phyloP scores from a whole-genome alignment of 2,888 invertebrate genomes.

The Incurvaria masculella region DNA sequence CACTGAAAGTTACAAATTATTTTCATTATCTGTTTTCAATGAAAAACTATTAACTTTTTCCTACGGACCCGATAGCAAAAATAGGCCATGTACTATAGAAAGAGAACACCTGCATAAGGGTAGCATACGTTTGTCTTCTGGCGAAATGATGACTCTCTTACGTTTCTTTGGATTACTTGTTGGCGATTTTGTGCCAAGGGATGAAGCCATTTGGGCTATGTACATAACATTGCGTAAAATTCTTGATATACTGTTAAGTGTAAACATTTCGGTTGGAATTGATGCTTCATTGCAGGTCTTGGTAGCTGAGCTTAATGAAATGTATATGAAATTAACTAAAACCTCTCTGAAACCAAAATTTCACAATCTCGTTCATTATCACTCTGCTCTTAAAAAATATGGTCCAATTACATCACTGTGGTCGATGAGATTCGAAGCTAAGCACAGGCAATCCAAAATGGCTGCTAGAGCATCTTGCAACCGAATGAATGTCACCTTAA shows the following conservation, averaged over 20 bases:
- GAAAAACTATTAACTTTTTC: slow-evolving; percentile 1
- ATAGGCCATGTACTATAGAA: neutral
- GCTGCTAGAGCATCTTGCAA: slow-evolving; percentile 4
- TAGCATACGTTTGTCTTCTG: neutral
- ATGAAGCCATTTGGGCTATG: neutral
- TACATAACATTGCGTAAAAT: slow-evolving; percentile 1
- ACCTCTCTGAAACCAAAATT: slow-evolving; percentile 4
- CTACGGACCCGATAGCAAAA: slow-evolving; percentile 1
- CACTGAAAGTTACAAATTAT: slow-evolving; percentile 1
- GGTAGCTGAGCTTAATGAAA: slow-evolving; percentile 2
- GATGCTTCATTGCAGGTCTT: slow-evolving; percentile 1
- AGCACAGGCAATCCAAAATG: slow-evolving; percentile 4
- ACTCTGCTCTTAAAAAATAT: neutral
- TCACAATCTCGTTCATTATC: slow-evolving; percentile 4
- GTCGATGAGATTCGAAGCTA: slow-evolving; percentile 5
- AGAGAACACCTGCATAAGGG: neutral
- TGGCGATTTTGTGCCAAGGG: slow-evolving; percentile 2
- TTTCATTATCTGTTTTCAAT: neutral
- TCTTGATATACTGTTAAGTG: neutral
- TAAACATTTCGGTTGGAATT: neutral
- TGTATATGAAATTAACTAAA: neutral
- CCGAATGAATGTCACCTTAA: slow-evolving; percentile 1
- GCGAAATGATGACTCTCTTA: slow-evolving; percentile 4
- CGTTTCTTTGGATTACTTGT: slow-evolving; percentile 1
- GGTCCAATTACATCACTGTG: slow-evolving; percentile 2